These are phyloP conservation scores for Calosoma granatense DNA, from an alignment of 1,140 invertebrate genomes.

Conservation along the genomic window DNA sequence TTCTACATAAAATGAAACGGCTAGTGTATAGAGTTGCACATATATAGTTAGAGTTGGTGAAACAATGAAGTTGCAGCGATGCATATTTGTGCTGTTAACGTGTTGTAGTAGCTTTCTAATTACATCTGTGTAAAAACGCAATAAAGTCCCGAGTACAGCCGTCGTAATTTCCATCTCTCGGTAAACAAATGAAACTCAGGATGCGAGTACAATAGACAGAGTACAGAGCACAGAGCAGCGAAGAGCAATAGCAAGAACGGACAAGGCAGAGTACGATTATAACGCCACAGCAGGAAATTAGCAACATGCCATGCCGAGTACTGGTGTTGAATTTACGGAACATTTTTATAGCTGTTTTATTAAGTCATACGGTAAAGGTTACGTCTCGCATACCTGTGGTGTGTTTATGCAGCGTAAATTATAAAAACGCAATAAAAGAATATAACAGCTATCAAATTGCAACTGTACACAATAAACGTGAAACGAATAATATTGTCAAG, in stretches of 20 bases:
- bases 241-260: background rate
- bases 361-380: background rate
- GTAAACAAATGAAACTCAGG: background rate
- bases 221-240: too few species aligned
- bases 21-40: too few species aligned
- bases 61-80: too few species aligned
- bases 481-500: background rate
- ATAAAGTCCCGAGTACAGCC: background rate
- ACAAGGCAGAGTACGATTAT: too few species aligned
- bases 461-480: background rate
- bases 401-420: slow-evolving; percentile 6
- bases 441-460: slow-evolving; percentile 3
- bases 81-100: too few species aligned
- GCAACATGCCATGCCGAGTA: background rate
- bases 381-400: background rate
- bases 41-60: too few species aligned
- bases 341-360: background rate
- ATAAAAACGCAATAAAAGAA: slow-evolving; percentile 7
- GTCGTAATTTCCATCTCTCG: background rate
- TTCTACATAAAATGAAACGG: too few species aligned
- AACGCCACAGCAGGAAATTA: background rate
- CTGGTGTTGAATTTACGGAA: background rate
- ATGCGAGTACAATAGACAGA: background rate
- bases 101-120: background rate
- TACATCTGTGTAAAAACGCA: background rate